Percentiles rank a stretch among this genome's conserved stretches.
phyloP scores from a whole-genome alignment of 2,797 vertebrate genomes.

The Xerus rutilus region DNA sequence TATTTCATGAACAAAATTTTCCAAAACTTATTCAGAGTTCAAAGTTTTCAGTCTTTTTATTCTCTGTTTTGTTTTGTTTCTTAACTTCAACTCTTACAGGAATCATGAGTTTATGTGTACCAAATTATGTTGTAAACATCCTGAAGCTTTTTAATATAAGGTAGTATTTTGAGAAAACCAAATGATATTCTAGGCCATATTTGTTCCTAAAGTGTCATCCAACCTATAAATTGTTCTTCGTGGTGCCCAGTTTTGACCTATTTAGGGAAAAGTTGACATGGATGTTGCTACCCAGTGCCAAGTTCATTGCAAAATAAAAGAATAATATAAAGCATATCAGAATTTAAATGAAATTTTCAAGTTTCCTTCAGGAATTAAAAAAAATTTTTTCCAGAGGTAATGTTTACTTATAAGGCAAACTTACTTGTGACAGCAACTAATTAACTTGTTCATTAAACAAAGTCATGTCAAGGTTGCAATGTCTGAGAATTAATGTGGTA shows the following conservation, averaged over 20 bases:
- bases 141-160: slow-evolving; percentile 60
- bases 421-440: not conserved
- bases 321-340: slow-evolving; percentile 55
- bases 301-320: slow-evolving; percentile 47
- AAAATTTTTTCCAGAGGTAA: slow-evolving; percentile 28
- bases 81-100: slow-evolving; percentile 33
- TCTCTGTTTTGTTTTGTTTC: not conserved
- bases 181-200: not conserved
- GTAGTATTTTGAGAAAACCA: slow-evolving; percentile 30
- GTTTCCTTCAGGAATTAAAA: slow-evolving; percentile 61
- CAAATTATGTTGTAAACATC: slow-evolving; percentile 64
- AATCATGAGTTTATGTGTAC: slow-evolving; percentile 44
- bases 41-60: not conserved
- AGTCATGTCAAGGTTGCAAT: not conserved
- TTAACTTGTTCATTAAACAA: slow-evolving; percentile 28
- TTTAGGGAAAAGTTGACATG: slow-evolving; percentile 62
- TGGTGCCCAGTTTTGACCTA: not conserved
- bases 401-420: not conserved
- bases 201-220: slow-evolving; percentile 51
- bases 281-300: slow-evolving; percentile 15
- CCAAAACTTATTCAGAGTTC: not conserved
- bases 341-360: not conserved
- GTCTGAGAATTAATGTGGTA: slow-evolving; percentile 3
- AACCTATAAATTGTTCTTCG: slow-evolving; percentile 39
- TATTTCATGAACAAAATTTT: slow-evolving; percentile 74